Percentiles rank a stretch among this genome's conserved stretches.
These are phyloP conservation scores for Drosophila tsacasi DNA, from an alignment of 1,140 invertebrate species.

Conservation along the genomic window DNA sequence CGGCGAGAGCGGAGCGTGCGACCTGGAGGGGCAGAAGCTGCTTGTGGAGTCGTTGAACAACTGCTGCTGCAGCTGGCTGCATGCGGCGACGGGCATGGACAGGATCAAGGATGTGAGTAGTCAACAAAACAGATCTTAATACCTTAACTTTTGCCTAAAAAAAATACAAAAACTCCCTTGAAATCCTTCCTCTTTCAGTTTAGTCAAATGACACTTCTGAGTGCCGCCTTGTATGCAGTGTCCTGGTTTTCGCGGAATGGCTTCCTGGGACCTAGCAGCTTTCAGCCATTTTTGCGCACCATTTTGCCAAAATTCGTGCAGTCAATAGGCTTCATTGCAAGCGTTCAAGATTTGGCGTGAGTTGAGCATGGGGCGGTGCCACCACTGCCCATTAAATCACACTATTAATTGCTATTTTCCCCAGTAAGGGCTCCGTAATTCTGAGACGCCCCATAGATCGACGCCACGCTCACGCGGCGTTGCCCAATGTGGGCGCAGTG, in stretches of 20 bases:
- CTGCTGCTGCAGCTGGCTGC: constrained; percentile 80
- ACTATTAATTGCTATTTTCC: constrained; percentile 50
- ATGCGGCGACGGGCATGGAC: constrained; percentile 47
- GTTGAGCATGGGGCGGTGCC: constrained; percentile 17
- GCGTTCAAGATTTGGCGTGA: constrained; percentile 62
- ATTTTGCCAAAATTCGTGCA: constrained; percentile 69
- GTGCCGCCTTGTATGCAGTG: constrained; percentile 59
- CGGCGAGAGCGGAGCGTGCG: constrained; percentile 61
- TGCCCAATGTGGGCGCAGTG: constrained; percentile 80
- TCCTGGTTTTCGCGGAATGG: constrained; percentile 62
- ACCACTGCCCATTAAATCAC: constrained; percentile 12
- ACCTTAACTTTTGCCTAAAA: neutral
- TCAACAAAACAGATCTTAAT: neutral
- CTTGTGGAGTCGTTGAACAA: constrained; percentile 68
- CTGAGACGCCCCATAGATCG: constrained; percentile 63
- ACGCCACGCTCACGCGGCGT: constrained; percentile 63
- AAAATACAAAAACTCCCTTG: neutral
- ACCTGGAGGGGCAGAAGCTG: constrained; percentile 58
- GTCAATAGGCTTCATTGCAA: constrained; percentile 60
- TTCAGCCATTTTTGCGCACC: constrained; percentile 54
- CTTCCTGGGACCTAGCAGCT: constrained; percentile 36
- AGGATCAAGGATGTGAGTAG: constrained; percentile 69
- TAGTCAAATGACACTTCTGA: constrained; percentile 72
- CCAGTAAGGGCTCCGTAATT: constrained; percentile 70
- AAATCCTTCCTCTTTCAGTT: constrained; percentile 44